Base-by-base conservation (phyloP, 2,113 vertebrate species). In the Crotalus viridis region DNA sequence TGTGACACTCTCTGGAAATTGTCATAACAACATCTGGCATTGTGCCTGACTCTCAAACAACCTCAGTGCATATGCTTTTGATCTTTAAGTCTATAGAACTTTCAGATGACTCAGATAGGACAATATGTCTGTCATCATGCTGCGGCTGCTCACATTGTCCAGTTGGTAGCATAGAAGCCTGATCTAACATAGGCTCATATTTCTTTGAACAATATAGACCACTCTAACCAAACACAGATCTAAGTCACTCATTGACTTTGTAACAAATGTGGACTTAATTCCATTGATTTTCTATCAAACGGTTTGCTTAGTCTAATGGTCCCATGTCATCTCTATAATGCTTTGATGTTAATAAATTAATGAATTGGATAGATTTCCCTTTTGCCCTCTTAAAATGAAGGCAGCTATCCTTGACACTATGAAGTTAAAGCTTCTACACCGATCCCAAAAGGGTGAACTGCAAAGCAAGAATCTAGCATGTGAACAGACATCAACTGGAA, bases 1-100 rank as follows among this genome's bases (percentile, higher is more conserved):
- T 86, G 64, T 88, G 88, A 90, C 81, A 56, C 15, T 94, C 94
- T 89, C 3, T 61, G 46, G 88, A 17, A 93, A 86, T 69, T 92
- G 9, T 93, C 92, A 74, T 92, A 88, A 89, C 46, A 92, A 12
- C 22, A 90, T 46, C 59, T 94, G 88, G 52, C 7, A 85, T 39
- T 46, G 59, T 13, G 17, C 0, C 56, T 90, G 26, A 0, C 93
- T 93, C 92, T 46, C 81, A 89, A 92, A 9, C 12, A 1, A 4
- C 57, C 89, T 12, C 61, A 59, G 4, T 81, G 8, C 26, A 1
- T 91, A 4, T 59, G 88, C 24, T 46, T 89, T 89, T 89, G 56
- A 57, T 89, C 21, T 57, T 56, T 57, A 39, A 56, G 55, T 59
- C 0, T 22, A 21, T 2, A 88, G 52, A 39, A 52, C 28, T 88